Percentiles rank a stretch among this genome's conserved stretches.
Evolutionary conservation across 2,797 vertebrate genomes (phyloP).

Genomic region (Chelon labrosus): DNA sequence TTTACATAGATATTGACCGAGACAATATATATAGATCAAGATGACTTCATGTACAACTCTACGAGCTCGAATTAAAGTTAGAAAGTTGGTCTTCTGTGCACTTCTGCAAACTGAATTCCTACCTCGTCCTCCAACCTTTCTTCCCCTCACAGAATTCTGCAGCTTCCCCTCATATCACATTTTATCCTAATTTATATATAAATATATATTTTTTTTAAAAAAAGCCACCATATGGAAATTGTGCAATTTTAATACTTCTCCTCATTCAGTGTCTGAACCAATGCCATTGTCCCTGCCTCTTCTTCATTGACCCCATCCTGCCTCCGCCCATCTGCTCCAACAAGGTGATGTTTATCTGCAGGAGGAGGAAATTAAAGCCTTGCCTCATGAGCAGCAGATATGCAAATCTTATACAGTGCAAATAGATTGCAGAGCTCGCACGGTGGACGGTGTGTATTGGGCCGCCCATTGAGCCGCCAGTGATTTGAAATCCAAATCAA

Average conservation of each 20-base stretch:
- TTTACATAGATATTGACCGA: constrained; percentile 54
- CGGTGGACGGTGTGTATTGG: constrained; percentile 45
- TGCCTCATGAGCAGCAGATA: constrained; percentile 84
- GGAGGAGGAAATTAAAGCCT: constrained; percentile 98
- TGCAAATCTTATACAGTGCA: constrained; percentile 80
- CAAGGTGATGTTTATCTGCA: constrained; percentile 98
- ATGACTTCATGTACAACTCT: background rate
- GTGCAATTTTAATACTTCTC: constrained; percentile 82
- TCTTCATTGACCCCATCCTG: constrained; percentile 81
- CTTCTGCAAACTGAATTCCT: constrained; percentile 5
- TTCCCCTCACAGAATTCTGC: constrained; percentile 28
- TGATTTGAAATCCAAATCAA: constrained; percentile 76
- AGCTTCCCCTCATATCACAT: constrained; percentile 63
- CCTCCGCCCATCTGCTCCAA: constrained; percentile 93
- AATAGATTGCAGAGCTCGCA: constrained; percentile 75
- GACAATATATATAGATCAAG: constrained; percentile 27
- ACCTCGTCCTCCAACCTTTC: constrained; percentile 14
- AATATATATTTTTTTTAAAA: background rate
- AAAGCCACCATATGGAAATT: constrained; percentile 76
- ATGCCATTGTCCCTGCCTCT: constrained; percentile 76
- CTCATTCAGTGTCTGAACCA: constrained; percentile 74
- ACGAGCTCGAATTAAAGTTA: background rate
- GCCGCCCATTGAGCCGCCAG: constrained; percentile 51
- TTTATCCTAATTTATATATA: constrained; percentile 70
- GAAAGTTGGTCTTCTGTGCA: background rate